These are phyloP conservation scores for Lasioglossum morio DNA, from an alignment of 2,888 invertebrate species.

Conservation along the genomic window DNA sequence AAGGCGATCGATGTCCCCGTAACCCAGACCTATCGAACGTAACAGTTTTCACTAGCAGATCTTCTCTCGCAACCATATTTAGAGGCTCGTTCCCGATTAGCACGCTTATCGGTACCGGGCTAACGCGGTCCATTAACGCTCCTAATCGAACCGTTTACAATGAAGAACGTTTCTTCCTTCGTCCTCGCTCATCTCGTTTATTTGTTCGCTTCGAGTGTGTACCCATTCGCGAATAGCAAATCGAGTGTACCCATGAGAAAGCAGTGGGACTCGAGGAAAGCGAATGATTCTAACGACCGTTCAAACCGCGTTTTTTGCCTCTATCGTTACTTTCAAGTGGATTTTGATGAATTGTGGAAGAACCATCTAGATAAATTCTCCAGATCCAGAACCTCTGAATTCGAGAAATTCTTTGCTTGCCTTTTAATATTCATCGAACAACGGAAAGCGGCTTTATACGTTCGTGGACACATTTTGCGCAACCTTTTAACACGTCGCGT, in stretches of 20 bases:
- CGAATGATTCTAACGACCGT: not conserved
- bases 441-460: not conserved
- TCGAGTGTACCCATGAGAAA: not conserved
- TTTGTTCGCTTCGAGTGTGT: not conserved
- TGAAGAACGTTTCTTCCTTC: not conserved
- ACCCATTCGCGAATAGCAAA: not conserved
- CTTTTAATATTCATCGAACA: not conserved
- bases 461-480: not conserved
- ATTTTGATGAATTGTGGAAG: not conserved
- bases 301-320: not conserved
- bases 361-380: not conserved
- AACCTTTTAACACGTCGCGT: not conserved
- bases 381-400: too few relatives aligned
- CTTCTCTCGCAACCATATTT: constrained; percentile 37
- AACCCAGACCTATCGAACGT: constrained; percentile 80
- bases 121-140: constrained; percentile 22
- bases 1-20: constrained; percentile 79
- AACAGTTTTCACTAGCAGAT: constrained; percentile 76
- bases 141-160: not conserved
- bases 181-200: not conserved
- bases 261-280: not conserved
- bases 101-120: constrained; percentile 16
- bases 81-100: constrained; percentile 21
- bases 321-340: not conserved
- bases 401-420: too few relatives aligned